Percentiles rank a stretch among this genome's conserved stretches.
These are phyloP conservation scores for Macheiramphus alcinus DNA, from an alignment of 2,113 vertebrate genomes.

Conservation along the genomic window DNA sequence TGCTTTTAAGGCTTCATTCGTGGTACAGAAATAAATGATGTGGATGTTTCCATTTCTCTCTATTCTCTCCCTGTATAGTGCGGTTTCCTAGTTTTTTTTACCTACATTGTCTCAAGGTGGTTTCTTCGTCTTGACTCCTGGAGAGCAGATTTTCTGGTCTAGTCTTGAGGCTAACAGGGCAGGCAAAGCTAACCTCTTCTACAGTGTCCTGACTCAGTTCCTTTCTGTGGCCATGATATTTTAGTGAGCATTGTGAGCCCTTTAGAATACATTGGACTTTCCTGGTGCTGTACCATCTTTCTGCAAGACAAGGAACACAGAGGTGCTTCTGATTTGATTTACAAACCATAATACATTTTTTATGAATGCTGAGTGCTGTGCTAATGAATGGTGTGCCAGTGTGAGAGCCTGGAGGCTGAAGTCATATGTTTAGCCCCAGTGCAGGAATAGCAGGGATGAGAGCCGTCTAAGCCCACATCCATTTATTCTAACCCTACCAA, in stretches of 20 bases:
- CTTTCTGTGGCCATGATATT: background rate
- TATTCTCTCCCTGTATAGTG: fast-evolving
- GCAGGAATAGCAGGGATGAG: background rate
- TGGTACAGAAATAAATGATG: background rate
- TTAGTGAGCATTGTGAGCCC: background rate
- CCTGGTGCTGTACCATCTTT: background rate
- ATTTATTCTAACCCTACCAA: background rate
- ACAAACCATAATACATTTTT: constrained; percentile 6
- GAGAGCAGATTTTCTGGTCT: constrained; percentile 34
- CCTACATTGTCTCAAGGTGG: background rate
- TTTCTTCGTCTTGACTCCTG: background rate
- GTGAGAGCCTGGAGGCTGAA: constrained; percentile 11
- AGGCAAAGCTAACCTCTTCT: background rate
- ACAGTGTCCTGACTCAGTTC: background rate
- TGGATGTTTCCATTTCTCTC: background rate
- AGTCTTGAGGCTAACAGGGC: background rate
- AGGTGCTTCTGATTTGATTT: background rate
- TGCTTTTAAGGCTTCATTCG: background rate
- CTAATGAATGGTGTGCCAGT: constrained; percentile 32
- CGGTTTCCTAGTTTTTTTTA: background rate
- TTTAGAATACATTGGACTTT: background rate
- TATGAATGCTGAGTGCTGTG: constrained; percentile 16
- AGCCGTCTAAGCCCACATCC: background rate
- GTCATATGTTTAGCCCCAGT: background rate
- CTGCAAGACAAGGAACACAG: background rate